A percentile compares a stretch with the other conserved stretches of the same genome.
Conservation (phyloP, 2,888 invertebrate genomes). For the Ophioninae sp. region DNA sequence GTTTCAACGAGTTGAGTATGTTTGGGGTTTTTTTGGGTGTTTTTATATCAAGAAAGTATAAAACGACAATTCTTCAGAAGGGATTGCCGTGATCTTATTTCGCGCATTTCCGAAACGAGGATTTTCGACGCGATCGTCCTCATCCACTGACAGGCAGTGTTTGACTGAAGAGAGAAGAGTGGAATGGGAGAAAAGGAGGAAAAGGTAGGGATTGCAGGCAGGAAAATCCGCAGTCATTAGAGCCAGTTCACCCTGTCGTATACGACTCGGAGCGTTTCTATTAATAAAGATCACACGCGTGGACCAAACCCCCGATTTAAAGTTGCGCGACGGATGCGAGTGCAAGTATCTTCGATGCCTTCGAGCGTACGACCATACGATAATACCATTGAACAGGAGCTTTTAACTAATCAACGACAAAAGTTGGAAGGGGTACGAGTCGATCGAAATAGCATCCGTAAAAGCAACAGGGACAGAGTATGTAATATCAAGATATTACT, state of each 20-base stretch:
- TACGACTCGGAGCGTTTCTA: conserved; percentile 60
- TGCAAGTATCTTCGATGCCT: conserved; percentile 64
- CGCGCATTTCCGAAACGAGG: conserved; percentile 25
- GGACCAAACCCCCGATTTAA: conserved; percentile 67
- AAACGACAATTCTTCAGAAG: background rate
- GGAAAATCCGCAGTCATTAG: conserved; percentile 74
- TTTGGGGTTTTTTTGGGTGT: no score
- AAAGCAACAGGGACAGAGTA: conserved; percentile 3
- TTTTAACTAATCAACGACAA: conserved; percentile 59
- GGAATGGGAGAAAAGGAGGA: conserved; percentile 54
- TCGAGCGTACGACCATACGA: conserved; percentile 44
- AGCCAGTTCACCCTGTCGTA: conserved; percentile 71
- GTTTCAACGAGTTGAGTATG: background rate
- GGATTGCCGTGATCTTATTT: conserved; percentile 7
- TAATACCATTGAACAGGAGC: conserved; percentile 30
- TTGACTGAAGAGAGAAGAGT: conserved; percentile 75
- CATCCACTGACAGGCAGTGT: conserved; percentile 75
- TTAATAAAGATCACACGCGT: conserved; percentile 63
- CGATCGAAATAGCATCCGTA: conserved; percentile 58
- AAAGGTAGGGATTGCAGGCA: conserved; percentile 61
- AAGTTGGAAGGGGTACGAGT: conserved; percentile 30
- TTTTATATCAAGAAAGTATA: background rate
- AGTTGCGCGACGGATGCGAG: conserved; percentile 63
- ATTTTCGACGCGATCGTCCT: conserved; percentile 36
- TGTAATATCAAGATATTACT: conserved; percentile 6